Evolutionary conservation across 2,113 vertebrate species (phyloP), one percentile per base, ranked within the genome.

Genomic region (Pipa parva): DNA sequence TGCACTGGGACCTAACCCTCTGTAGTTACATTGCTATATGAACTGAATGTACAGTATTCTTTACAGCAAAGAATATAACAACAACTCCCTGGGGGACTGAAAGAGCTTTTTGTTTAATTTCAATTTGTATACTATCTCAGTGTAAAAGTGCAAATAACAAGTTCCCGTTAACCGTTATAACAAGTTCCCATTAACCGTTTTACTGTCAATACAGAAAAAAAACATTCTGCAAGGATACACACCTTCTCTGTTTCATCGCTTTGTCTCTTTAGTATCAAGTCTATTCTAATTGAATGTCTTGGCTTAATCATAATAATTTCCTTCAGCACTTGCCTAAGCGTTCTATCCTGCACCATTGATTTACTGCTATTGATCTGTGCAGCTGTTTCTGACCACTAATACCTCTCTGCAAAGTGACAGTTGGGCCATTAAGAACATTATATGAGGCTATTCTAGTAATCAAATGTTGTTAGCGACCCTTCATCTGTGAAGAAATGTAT

Each of bases 361-460:
- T 70, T 70, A 70, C 57, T 20, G 58, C 57, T 70, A 70, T 70
- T 70, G 66, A 70, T 70, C 66, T 17, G 3, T 70, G 66, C 66
- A 70, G 66, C 66, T 70, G 66, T 61, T 70, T 61, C 58, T 70
- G 66, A 70, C 66, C 66, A 70, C 57, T 61, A 70, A 70, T 70
- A 70, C 48, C 39, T 70, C 57, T 70, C 59, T 61, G 49, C 66
- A 61, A 61, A 61, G 57, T 70, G 66, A 70, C 66, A 70, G 66
- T 61, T 52, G 27, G 36, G 36, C 58, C 58, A 70, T 70, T 70
- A 70, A 61, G 57, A 28, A 70, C 66, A 70, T 70, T 70, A 70
- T 70, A 70, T 61, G 51, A 70, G 65, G 48, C 66, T 31, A 45
- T 61, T 70, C 58, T 29, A 22, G 66, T 59, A 70, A 70, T 70